Evolutionary conservation across 2,113 vertebrate species (phyloP), one percentile per base, ranked within the genome.

Genomic region (Pristiophorus japonicus): DNA sequence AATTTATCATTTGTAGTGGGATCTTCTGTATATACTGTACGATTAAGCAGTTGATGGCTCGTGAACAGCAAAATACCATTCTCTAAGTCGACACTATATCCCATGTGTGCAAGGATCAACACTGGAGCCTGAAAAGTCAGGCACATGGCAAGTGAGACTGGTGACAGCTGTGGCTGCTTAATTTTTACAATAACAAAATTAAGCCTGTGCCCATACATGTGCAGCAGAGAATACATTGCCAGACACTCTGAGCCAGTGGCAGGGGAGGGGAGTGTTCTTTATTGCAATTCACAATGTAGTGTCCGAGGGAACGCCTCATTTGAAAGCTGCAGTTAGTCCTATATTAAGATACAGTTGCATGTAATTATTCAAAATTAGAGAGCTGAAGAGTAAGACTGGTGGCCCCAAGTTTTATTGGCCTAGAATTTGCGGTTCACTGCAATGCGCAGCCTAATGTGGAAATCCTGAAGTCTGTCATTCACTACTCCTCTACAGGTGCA

Each of bases 151-250:
- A 94, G 65, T 67, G 63, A 67, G 63, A 94, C 38, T 27, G 42
- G 92, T 70, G 66, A 94, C 93, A 94, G 93, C 65, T 94, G 93
- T 70, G 93, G 93, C 42, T 70, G 34, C 66, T 47, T 94, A 47
- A 70, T 70, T 67, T 94, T 94, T 30, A 70, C 45, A 70, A 67
- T 94, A 70, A 70, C 93, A 94, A 94, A 34, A 94, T 94, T 47
- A 94, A 94, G 66, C 63, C 45, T 67, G n/a, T 24, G 66, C 27
- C 45, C 38, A 51, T 47, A 11, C 24, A 70, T 38, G 66, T 47
- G 24, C 93, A 67, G 42, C 24, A 67, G 38, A 67, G 20, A 55
- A 81, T 63, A 92, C 20, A 70, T n/a, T 34, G 91, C 63, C 51
- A 66, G 63, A 27, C 55, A 63, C 30, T 62, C n/a, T 55, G 14